phyloP scores from a whole-genome alignment of 2,113 vertebrate species.

The Triplophysa siluroides region DNA sequence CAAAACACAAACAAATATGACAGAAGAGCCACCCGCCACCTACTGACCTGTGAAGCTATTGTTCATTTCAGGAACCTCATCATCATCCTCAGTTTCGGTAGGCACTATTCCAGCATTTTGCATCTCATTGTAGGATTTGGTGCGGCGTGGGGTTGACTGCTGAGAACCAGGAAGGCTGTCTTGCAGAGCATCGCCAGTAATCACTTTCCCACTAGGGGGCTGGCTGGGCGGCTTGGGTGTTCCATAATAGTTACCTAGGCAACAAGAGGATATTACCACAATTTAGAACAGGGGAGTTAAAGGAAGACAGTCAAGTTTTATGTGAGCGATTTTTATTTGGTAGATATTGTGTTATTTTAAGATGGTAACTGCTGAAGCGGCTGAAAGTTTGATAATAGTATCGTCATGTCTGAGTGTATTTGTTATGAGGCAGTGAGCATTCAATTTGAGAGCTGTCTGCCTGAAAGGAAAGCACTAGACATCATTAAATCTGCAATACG shows the following conservation, averaged over 20 bases:
- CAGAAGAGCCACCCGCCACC: not conserved
- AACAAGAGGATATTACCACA: constrained; percentile 83
- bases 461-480: constrained; percentile 67
- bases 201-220: constrained; percentile 95
- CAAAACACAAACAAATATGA: constrained; percentile 15
- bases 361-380: not conserved
- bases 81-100: constrained; percentile 89
- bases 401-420: constrained; percentile 1
- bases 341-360: not conserved
- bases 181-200: constrained; percentile 91
- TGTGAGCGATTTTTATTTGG: not conserved
- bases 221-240: constrained; percentile 98
- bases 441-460: constrained; percentile 65
- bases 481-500: constrained; percentile 59
- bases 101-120: constrained; percentile 98
- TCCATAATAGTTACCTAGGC: constrained; percentile 99
- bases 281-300: constrained; percentile 56
- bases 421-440: constrained; percentile 57
- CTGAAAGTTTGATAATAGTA: constrained; percentile 8
- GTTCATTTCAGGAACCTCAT: constrained; percentile 97
- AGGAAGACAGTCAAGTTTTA: constrained; percentile 42
- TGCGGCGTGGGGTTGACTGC: constrained; percentile 89
- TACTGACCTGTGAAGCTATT: constrained; percentile 97
- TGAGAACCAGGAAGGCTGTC: constrained; percentile 88
- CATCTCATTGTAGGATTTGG: constrained; percentile 99